Conservation (phyloP, 2,113 vertebrate species). For the Chionodraco myersi region DNA sequence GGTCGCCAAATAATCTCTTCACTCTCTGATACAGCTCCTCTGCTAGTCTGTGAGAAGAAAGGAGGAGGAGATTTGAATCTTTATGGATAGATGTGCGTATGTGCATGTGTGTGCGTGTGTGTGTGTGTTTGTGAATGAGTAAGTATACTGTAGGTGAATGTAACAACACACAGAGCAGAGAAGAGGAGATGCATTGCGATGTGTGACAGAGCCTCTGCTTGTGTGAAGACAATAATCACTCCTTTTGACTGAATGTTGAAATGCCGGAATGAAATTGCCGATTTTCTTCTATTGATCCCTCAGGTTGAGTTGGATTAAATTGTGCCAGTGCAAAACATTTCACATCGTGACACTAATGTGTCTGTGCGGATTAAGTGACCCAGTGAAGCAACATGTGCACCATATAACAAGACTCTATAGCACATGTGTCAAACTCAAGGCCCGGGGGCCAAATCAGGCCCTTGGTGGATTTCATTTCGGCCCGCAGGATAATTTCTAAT, state of each 20-base stretch:
- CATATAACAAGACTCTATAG: slow-evolving; percentile 3
- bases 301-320: slow-evolving; percentile 59
- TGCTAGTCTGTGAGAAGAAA: slow-evolving; percentile 84
- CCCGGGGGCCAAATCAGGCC: too few species aligned
- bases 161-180: slow-evolving; percentile 15
- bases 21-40: slow-evolving; percentile 90
- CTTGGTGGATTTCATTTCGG: too few species aligned
- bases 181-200: slow-evolving; percentile 40
- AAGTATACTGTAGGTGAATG: neutral
- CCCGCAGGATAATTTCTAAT: too few species aligned
- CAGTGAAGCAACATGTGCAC: slow-evolving; percentile 19
- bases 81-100: neutral
- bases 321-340: slow-evolving; percentile 52
- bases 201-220: slow-evolving; percentile 28
- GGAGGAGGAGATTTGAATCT: neutral
- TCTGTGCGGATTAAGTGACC: slow-evolving; percentile 17
- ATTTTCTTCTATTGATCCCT: slow-evolving; percentile 66
- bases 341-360: slow-evolving; percentile 11
- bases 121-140: neutral
- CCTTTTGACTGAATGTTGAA: slow-evolving; percentile 41
- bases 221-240: slow-evolving; percentile 53
- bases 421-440: too few species aligned
- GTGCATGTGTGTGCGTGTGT: neutral
- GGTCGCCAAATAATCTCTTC: slow-evolving; percentile 89
- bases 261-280: slow-evolving; percentile 45